Evolutionary conservation across 92 coral and sea anemone genomes (phyloP), one percentile per base, ranked within the genome.

Genomic region (Siderastrea siderea): DNA sequence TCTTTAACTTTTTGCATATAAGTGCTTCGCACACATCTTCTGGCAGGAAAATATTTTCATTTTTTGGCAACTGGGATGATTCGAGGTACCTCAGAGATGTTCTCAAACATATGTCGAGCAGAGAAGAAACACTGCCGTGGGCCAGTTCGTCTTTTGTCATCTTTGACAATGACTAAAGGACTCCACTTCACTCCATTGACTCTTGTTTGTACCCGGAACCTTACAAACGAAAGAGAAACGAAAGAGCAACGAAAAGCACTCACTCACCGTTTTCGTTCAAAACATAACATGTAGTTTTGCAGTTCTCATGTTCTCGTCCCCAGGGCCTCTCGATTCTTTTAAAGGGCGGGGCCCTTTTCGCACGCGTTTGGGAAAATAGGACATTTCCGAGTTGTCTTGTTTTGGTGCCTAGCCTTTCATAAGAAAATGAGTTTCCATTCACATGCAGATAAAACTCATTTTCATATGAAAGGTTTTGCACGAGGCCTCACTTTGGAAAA

Each of bases 1-100:
- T 83, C 76, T 90, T 92, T 3, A 94, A 75, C 86, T 93, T 94
- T 68, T 90, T 92, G 44, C 85, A 78, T 73, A 96, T 90, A 68
- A 96, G 91, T 72, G 97, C 95, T 80, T 94, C 94, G 64, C 97
- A 94, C 0, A 94, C 84, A 70, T 89, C 95, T 60, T 96, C 98
- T 3, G 98, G 95, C 1, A 96, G 87, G 65, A 96, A 94, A 55
- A 90, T 81, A 77, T 82, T 78, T 65, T 76, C 78, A 72, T 92
- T 90, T 64, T 46, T 80, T 26, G 58, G 13, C 67, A 80, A 81
- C 66, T 84, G 62, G 47, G 86, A 73, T 3, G 97, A 77, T 68
- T 96, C 98, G 26, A 93, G 84, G 60, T 91, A 93, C 75, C 65
- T 87, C 16, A 95, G 77, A 19, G 98, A 94, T 6, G 90, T 87